A percentile compares a stretch with the other conserved stretches of the same genome.
phyloP scores from a whole-genome alignment of 1,140 invertebrate species.

The Limonius californicus region DNA sequence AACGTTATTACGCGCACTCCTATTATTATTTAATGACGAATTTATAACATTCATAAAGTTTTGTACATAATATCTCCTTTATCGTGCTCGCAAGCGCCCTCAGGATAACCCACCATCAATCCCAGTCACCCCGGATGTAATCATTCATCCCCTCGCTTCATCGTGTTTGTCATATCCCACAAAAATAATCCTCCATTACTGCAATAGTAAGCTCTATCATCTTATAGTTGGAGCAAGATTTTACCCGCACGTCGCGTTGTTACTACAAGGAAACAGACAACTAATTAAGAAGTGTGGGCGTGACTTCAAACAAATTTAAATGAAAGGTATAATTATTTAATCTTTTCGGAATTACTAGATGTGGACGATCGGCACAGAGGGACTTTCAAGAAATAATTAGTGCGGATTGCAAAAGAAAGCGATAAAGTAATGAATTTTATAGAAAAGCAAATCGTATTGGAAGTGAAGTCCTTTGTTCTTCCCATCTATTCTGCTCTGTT shows the following conservation, averaged over 20 bases:
- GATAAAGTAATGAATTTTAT: background rate
- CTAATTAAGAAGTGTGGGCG: background rate
- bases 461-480: background rate
- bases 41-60: background rate
- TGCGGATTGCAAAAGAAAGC: background rate
- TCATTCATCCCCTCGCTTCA: conserved; percentile 13
- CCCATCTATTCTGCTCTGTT: background rate
- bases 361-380: background rate
- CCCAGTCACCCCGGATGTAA: conserved; percentile 11
- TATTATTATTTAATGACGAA: background rate
- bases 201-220: background rate
- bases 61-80: background rate
- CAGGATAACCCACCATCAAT: background rate
- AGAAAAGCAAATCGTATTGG: background rate
- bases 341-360: background rate
- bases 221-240: background rate
- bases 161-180: conserved; percentile 4
- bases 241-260: too few species aligned
- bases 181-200: conserved; percentile 15
- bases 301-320: background rate
- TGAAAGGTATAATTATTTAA: background rate
- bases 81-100: background rate
- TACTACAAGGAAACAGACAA: background rate
- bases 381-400: too few species aligned
- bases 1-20: background rate